Conservation (phyloP, 2,113 vertebrate species). For the Monopterus albus region DNA sequence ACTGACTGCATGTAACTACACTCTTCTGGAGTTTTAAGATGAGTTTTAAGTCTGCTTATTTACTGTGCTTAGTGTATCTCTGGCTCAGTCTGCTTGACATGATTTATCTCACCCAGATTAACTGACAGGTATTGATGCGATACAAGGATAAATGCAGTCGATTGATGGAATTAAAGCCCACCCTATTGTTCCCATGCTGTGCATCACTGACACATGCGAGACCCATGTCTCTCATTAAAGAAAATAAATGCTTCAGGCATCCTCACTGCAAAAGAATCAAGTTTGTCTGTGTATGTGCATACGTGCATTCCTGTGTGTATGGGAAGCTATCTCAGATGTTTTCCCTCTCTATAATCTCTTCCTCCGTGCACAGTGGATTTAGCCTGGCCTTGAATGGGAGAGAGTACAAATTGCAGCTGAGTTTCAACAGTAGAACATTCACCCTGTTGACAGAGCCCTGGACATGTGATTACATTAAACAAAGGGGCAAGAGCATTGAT, state of each 20-base stretch:
- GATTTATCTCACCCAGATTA: constrained; percentile 72
- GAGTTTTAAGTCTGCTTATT: constrained; percentile 52
- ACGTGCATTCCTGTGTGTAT: constrained; percentile 26
- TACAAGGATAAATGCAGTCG: constrained; percentile 74
- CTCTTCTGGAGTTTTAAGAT: constrained; percentile 49
- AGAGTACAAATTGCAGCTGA: constrained; percentile 53
- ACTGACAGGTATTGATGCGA: constrained; percentile 78
- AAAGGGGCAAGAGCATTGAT: constrained; percentile 63
- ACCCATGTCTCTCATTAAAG: constrained; percentile 82
- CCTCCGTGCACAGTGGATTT: constrained; percentile 71
- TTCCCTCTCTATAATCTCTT: constrained; percentile 70
- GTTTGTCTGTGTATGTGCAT: constrained; percentile 25
- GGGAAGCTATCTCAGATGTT: constrained; percentile 65
- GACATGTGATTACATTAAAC: constrained; percentile 68
- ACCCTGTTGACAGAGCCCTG: constrained; percentile 54
- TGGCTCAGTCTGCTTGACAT: constrained; percentile 50
- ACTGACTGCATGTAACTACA: constrained; percentile 16
- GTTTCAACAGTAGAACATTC: constrained; percentile 55
- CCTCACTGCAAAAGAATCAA: constrained; percentile 57
- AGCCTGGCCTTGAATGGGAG: constrained; percentile 62
- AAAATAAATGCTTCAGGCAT: constrained; percentile 77
- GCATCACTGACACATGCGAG: constrained; percentile 78
- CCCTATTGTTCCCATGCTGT: constrained; percentile 75
- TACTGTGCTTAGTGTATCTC: constrained; percentile 43
- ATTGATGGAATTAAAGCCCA: constrained; percentile 75